Conservation (phyloP, 2,888 invertebrate species). For the Trissolcus brochymenae region DNA sequence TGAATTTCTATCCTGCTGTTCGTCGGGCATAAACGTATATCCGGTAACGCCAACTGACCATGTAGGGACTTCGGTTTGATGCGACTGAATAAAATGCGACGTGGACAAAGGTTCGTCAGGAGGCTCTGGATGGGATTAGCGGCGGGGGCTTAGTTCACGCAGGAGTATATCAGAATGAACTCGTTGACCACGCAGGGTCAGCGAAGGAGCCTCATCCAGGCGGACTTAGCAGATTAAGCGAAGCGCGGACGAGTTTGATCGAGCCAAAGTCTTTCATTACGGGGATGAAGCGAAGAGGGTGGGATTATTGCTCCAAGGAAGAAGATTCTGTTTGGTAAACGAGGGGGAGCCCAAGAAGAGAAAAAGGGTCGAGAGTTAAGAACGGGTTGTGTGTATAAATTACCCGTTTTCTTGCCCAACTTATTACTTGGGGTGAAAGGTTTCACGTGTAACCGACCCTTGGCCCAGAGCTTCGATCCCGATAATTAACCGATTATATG, state of each 20-base stretch:
- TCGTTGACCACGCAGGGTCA: slow-evolving; percentile 59
- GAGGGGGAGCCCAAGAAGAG: slow-evolving; percentile 65
- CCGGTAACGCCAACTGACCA: slow-evolving; percentile 61
- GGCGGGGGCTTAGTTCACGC: slow-evolving; percentile 52
- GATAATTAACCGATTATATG: no score
- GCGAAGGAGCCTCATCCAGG: slow-evolving; percentile 65
- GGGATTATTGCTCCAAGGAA: slow-evolving; percentile 71
- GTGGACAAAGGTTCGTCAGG: slow-evolving; percentile 65
- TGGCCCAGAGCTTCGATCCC: slow-evolving; percentile 2
- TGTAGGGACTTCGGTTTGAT: slow-evolving; percentile 34
- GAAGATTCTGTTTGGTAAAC: slow-evolving; percentile 73
- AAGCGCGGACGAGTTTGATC: slow-evolving; percentile 74
- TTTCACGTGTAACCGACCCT: slow-evolving; percentile 35
- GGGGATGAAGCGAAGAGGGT: slow-evolving; percentile 63
- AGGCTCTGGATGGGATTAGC: slow-evolving; percentile 70
- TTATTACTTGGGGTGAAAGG: slow-evolving; percentile 38
- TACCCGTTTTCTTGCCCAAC: slow-evolving; percentile 30
- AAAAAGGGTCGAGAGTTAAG: slow-evolving; percentile 64
- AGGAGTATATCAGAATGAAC: slow-evolving; percentile 60
- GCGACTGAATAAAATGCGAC: slow-evolving; percentile 48
- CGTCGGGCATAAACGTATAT: slow-evolving; percentile 32
- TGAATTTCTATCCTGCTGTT: slow-evolving; percentile 2
- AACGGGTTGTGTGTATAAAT: slow-evolving; percentile 57
- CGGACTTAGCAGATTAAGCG: slow-evolving; percentile 74
- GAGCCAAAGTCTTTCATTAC: slow-evolving; percentile 76